Evolutionary conservation across 37 sponge, comb jelly and placozoan species (phyloP).

Genomic region (Crambe crambe): DNA sequence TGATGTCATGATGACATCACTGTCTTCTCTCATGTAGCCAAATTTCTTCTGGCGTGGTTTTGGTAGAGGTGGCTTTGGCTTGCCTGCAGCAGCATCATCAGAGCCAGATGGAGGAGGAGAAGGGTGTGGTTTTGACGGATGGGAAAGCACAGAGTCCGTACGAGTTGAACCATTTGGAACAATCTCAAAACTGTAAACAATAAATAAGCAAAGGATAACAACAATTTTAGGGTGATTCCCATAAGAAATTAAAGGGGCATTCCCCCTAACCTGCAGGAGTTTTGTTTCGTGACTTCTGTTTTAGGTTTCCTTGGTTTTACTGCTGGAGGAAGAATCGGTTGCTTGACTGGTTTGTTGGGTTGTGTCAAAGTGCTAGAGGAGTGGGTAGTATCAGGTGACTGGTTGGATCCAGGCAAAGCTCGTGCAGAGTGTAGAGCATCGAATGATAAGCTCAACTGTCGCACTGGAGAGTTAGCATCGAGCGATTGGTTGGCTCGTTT

Average conservation of each 20-base stretch:
- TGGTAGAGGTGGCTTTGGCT: neutral
- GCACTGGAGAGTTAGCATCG: too few relatives aligned
- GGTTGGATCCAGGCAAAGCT: too few relatives aligned
- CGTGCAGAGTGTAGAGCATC: too few relatives aligned
- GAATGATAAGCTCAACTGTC: too few relatives aligned
- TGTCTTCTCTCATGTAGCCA: neutral
- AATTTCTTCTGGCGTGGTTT: neutral
- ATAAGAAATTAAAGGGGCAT: too few relatives aligned
- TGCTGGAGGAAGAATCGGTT: conserved; percentile 2
- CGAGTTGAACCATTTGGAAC: neutral
- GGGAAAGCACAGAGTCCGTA: neutral
- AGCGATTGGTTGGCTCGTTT: too few relatives aligned
- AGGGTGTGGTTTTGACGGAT: neutral
- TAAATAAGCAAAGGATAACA: too few relatives aligned
- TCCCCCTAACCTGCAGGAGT: neutral
- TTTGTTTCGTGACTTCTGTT: neutral
- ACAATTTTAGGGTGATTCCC: too few relatives aligned
- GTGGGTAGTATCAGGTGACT: too few relatives aligned
- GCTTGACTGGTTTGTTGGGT: neutral
- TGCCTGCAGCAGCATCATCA: neutral
- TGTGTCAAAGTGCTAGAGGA: too few relatives aligned
- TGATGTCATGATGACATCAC: too few relatives aligned
- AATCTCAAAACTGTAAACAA: too few relatives aligned
- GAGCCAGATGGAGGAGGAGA: neutral
- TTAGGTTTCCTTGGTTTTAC: conserved; percentile 2